Percentiles rank a stretch among this genome's conserved stretches.
These are phyloP conservation scores for Microcebus ravelobensis DNA, from an alignment of 2,113 vertebrate genomes.

Conservation along the genomic window DNA sequence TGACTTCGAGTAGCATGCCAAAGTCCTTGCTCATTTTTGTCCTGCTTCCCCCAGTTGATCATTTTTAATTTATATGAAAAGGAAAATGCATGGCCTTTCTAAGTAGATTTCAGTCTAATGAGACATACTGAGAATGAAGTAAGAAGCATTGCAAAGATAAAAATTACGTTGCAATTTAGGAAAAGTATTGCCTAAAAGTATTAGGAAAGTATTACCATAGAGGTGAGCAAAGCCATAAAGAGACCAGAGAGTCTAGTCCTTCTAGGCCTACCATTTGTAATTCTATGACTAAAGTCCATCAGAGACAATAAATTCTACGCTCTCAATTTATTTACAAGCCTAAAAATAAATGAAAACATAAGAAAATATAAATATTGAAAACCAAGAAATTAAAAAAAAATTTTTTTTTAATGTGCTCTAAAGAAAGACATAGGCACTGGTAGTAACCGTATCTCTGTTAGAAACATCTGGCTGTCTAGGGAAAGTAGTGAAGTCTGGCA, in stretches of 20 bases:
- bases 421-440: neutral
- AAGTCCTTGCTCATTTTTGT: neutral
- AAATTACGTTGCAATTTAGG: neutral
- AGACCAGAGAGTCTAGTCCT: neutral
- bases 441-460: neutral
- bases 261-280: neutral
- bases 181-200: neutral
- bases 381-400: neutral
- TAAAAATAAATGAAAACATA: conserved; percentile 41
- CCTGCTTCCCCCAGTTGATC: neutral
- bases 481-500: neutral
- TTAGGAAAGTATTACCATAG: neutral
- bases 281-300: neutral
- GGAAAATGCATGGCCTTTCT: neutral
- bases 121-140: neutral
- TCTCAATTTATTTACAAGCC: conserved; percentile 13
- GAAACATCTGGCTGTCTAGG: neutral
- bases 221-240: neutral
- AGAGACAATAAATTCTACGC: neutral
- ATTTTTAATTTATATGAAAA: conserved; percentile 7
- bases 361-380: conserved; percentile 38
- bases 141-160: neutral
- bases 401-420: neutral
- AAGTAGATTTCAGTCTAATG: neutral
- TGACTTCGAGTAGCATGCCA: neutral